Percentiles rank a stretch among this genome's conserved stretches.
Conservation (phyloP, 2,797 vertebrate genomes). For the Silurus aristotelis region DNA sequence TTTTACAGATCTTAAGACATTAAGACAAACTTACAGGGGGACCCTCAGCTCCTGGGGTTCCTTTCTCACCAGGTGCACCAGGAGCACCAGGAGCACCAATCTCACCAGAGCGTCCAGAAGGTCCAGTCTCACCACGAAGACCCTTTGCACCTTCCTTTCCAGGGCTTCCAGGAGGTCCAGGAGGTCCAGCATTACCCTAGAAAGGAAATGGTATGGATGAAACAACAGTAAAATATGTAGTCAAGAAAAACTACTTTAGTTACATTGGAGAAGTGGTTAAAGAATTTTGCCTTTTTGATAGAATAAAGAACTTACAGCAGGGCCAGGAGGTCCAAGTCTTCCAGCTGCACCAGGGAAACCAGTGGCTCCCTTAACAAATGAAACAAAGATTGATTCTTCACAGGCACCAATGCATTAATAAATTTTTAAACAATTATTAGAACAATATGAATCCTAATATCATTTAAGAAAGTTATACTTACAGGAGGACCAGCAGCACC, state of each 20-base stretch:
- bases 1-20: not conserved
- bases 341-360: conserved; percentile 97
- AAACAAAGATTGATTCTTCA: conserved; percentile 7
- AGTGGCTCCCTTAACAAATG: conserved; percentile 87
- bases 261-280: not conserved
- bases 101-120: conserved; percentile 88
- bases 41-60: conserved; percentile 85
- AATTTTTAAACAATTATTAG: not conserved
- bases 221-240: not conserved
- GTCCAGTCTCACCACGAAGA: conserved; percentile 93
- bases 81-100: conserved; percentile 84
- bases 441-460: too few species aligned
- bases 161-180: conserved; percentile 82
- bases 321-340: conserved; percentile 93
- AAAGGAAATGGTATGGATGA: not conserved
- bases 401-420: not conserved
- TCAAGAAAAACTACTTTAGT: not conserved
- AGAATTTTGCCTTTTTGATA: not conserved
- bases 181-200: conserved; percentile 88
- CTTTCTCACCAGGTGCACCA: conserved; percentile 89
- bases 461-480: conserved; percentile 66
- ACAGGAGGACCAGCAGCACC: conserved; percentile 91
- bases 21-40: conserved; percentile 77
- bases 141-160: conserved; percentile 96
- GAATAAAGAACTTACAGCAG: conserved; percentile 80